Percentiles rank a stretch among this genome's conserved stretches.
phyloP scores from a whole-genome alignment of 2,797 vertebrate genomes.

The Erpetoichthys calabaricus region DNA sequence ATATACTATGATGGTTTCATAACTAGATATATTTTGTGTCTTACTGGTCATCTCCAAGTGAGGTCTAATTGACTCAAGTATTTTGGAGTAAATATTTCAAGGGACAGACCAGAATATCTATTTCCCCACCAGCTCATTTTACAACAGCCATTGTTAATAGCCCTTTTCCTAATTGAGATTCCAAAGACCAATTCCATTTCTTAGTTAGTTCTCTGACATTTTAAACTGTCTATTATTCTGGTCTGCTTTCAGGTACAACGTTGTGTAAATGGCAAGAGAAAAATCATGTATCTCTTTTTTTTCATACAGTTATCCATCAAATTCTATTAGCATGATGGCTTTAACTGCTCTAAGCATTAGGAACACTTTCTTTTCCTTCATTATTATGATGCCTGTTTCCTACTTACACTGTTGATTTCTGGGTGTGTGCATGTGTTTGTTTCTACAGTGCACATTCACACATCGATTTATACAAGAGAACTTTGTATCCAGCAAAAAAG shows the following conservation, averaged over 20 bases:
- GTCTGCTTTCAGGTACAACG: conserved; percentile 61
- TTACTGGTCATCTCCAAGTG: conserved; percentile 69
- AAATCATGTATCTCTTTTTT: conserved; percentile 59
- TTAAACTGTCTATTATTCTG: conserved; percentile 69
- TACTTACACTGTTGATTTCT: conserved; percentile 40
- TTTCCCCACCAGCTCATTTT: neutral
- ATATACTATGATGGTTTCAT: conserved; percentile 68
- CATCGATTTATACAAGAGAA: too few species aligned
- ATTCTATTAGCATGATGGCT: conserved; percentile 30
- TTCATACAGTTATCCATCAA: conserved; percentile 64
- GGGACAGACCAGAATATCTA: conserved; percentile 2
- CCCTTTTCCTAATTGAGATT: conserved; percentile 62
- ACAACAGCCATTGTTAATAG: conserved; percentile 40
- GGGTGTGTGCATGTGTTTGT: too few species aligned
- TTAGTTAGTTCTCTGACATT: conserved; percentile 72
- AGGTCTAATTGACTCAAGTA: conserved; percentile 62
- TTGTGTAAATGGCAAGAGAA: conserved; percentile 69
- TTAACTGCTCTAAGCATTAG: conserved; percentile 50
- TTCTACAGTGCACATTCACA: too few species aligned
- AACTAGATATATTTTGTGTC: conserved; percentile 69
- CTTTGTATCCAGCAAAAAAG: too few species aligned
- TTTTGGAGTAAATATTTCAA: conserved; percentile 24
- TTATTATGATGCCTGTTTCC: conserved; percentile 43
- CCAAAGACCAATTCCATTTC: conserved; percentile 50
- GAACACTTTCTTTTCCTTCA: conserved; percentile 48